Conservation (phyloP, 2,113 vertebrate species). For the Rhombomys opimus region DNA sequence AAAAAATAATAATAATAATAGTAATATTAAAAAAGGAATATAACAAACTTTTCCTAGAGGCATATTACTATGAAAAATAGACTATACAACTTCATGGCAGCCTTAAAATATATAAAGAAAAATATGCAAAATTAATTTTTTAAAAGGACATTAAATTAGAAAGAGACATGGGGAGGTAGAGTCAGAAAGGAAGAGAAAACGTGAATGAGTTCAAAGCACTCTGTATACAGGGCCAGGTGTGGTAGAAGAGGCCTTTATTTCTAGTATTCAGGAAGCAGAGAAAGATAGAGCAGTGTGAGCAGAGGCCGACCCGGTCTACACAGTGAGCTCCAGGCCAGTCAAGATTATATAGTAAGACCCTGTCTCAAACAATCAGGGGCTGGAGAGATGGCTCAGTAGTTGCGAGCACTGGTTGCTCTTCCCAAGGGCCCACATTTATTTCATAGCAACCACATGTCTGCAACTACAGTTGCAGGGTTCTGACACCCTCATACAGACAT, state of each 20-base stretch:
- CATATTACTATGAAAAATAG: slow-evolving; percentile 24
- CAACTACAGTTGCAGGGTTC: not conserved
- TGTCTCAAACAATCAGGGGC: not conserved
- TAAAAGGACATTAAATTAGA: not conserved
- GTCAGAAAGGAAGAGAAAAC: not conserved
- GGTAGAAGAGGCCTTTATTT: not conserved
- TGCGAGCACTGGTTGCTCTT: not conserved
- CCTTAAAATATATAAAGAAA: not conserved
- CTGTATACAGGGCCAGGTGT: not conserved
- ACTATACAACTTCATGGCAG: not conserved
- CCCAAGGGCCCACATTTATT: not conserved
- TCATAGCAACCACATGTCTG: not conserved
- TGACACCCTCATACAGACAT: not conserved
- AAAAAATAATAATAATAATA: not conserved
- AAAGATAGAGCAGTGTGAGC: not conserved
- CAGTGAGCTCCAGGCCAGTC: not conserved
- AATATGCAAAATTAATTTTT: not conserved
- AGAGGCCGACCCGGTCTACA: not conserved
- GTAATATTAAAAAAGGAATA: not conserved
- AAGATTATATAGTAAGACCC: not conserved
- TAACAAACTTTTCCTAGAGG: not conserved
- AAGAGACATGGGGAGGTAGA: not conserved
- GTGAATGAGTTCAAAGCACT: not conserved
- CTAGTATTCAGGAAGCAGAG: not conserved
- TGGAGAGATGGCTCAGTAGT: not conserved